A percentile compares a stretch with the other conserved stretches of the same genome.
phyloP scores from a whole-genome alignment of 2,888 invertebrate genomes.

The Plusia festucae region DNA sequence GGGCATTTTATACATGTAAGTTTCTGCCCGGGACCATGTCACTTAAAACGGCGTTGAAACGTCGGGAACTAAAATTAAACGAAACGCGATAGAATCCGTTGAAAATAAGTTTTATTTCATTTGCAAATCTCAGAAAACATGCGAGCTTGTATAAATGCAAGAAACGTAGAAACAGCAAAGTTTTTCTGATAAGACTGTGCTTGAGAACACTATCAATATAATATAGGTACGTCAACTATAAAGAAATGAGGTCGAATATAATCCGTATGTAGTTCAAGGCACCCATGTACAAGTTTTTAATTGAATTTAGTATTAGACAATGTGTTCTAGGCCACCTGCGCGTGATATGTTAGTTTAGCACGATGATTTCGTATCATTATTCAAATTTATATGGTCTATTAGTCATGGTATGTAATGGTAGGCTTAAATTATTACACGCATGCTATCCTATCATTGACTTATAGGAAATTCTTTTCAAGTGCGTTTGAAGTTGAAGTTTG shows the following conservation, averaged over 20 bases:
- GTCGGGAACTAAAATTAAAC: too few species aligned
- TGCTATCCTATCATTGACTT: not conserved
- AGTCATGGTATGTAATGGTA: not conserved
- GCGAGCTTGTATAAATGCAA: not conserved
- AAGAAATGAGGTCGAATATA: slow-evolving; percentile 39
- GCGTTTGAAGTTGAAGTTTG: not conserved
- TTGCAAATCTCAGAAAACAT: too few species aligned
- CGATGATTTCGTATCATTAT: slow-evolving; percentile 35
- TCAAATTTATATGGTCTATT: slow-evolving; percentile 15
- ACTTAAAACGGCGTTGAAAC: too few species aligned
- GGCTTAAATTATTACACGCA: not conserved
- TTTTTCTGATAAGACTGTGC: not conserved
- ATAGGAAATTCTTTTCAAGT: not conserved
- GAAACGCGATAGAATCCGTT: too few species aligned
- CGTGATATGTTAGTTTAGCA: slow-evolving; percentile 34
- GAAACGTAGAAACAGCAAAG: not conserved
- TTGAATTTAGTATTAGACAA: slow-evolving; percentile 52
- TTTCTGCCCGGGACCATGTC: too few species aligned
- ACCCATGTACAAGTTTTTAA: slow-evolving; percentile 47
- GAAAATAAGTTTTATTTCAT: too few species aligned
- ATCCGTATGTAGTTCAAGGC: slow-evolving; percentile 56
- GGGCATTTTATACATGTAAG: too few species aligned
- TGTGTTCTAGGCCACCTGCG: slow-evolving; percentile 38
- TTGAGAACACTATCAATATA: not conserved
- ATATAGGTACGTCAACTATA: not conserved